Evolutionary conservation across 2,797 vertebrate species (phyloP), one percentile per base, ranked within the genome.

Genomic region (Adelosebastes latens): DNA sequence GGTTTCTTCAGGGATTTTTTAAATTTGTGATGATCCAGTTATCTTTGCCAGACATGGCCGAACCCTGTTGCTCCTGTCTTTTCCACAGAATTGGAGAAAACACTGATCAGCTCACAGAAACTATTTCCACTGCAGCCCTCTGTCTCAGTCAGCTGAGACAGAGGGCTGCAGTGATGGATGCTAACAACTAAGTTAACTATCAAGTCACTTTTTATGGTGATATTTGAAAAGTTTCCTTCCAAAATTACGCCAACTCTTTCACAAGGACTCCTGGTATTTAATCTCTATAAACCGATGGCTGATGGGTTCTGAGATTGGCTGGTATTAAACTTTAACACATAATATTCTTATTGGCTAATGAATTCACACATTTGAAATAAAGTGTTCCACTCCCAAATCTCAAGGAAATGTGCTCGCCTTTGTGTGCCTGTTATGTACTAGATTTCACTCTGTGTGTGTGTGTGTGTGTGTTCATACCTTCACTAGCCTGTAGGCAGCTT

Each of bases 401-500:
- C 14, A 46, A 55, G 68, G 58, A 65, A 61, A 29, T 8, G 25
- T 60, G 46, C 16, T 20, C 11, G 68, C 49, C 32, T 55, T 68
- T 56, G 32, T 31, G 24, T 25, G 27, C 32, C 70, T 66, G 60
- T 72, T 77, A 69, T 76, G 32, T 46, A 79, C 39, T 14, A 52
- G 56, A 71, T 34, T 64, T 53, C 22, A 39, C 25, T 62, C 49
- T 20, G 34, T 27, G 25, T 27, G 25, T 27, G 25, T 27, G 25
- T 27, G 25, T 59, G 66, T 76, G 72, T 74, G 81, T 58, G 83
- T 71, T 25, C 64, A 61, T 49, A 66, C 49, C 66, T 82, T 36
- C 32, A 13, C 22, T 58, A 62, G 75, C 84, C 83, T 71, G 84
- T 34, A 89, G 88, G 89, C 87, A 88, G 81, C 67, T 79, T 71